Evolutionary conservation across 2,113 vertebrate genomes (phyloP), one percentile per base, ranked within the genome.

Genomic region (Cisticola juncidis): DNA sequence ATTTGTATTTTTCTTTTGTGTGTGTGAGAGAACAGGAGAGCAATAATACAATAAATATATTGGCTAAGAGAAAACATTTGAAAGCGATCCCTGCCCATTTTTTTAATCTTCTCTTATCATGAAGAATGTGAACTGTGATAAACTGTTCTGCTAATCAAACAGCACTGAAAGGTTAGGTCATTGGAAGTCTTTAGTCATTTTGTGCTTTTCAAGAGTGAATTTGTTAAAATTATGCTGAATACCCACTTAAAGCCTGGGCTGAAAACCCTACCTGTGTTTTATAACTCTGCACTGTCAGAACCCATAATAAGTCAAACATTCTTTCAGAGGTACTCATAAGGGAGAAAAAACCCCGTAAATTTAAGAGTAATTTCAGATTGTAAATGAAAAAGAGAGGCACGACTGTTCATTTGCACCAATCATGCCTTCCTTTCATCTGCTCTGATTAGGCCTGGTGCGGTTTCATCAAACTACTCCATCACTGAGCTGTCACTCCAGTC

Each of bases 401-500:
- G 98, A 98, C 99, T 99, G 98, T 99, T 99, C 99, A 99, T 99
- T 99, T 99, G 98, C 99, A 99, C 99, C 99, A 99, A 99, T 99
- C 99, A 99, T 98, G 98, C 98, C 97, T 98, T 97, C 98, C 98
- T 98, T 98, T 98, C 98, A 98, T 98, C 98, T 98, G 98, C 98
- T 98, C 99, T 99, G 99, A 99, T 99, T 99, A 99, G 99, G 98
- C 98, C 98, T 99, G 98, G 98, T 98, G 98, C 98, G 97, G 98
- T 98, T 99, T 99, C 99, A 99, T 99, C 99, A 99, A 99, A 98
- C 98, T 99, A 98, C 99, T 99, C 99, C 99, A 99, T 98, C 99
- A 99, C 99, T 86, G 98, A 99, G 99, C 99, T 99, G 99, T 99
- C 99, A 99, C 98, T 99, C 99, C 98, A 98, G 98, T 98, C 98